Conservation (phyloP, 1,140 invertebrate genomes). For the Pogonomyrmex californicus region DNA sequence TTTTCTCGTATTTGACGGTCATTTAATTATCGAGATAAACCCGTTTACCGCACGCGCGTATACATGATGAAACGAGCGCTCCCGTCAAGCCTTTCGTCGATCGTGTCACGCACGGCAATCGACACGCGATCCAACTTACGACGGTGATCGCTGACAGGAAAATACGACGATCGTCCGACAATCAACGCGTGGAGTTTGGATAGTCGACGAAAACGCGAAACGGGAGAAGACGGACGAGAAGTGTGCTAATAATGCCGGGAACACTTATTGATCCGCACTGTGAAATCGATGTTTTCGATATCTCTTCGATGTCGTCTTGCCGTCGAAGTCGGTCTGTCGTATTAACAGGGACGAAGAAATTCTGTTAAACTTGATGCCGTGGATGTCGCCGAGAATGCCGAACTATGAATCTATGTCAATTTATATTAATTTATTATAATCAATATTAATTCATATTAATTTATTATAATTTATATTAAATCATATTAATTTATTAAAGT, state of each 20-base stretch:
- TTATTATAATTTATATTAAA: not conserved
- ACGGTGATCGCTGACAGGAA: constrained; percentile 18
- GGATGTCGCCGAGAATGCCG: not conserved
- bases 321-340: not conserved
- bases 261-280: not conserved
- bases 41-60: constrained; percentile 25
- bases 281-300: constrained; percentile 7
- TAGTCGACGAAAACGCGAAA: not conserved
- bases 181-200: not conserved
- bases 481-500: not conserved
- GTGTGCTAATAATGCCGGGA: not conserved
- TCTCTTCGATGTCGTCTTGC: not conserved
- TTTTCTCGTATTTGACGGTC: constrained; percentile 58
- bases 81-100: constrained; percentile 34
- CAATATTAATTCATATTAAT: not conserved
- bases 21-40: constrained; percentile 60
- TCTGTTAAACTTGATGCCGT: not conserved
- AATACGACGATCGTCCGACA: not conserved
- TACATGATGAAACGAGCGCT: constrained; percentile 23
- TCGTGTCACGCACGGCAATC: constrained; percentile 57
- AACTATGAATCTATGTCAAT: not conserved
- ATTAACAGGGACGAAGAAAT: not conserved
- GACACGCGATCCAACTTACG: constrained; percentile 46
- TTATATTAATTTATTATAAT: constrained; percentile 2
- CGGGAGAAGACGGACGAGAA: constrained; percentile 15